These are phyloP conservation scores for Spinus pinus DNA, from an alignment of 2,797 vertebrate species.

Conservation along the genomic window DNA sequence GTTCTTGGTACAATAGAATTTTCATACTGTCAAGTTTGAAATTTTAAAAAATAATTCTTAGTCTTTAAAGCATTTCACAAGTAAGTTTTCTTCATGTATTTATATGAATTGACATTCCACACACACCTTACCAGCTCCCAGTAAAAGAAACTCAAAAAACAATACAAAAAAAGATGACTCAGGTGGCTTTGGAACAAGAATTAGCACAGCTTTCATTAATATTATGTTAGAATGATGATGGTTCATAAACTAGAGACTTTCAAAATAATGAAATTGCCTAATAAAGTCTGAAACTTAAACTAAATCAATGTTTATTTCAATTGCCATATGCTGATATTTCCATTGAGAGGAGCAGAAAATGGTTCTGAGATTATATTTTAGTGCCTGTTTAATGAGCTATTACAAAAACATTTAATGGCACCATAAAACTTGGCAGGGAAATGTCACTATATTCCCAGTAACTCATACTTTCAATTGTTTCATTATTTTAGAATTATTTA, in stretches of 20 bases:
- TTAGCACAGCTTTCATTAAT: neutral
- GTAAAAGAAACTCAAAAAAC: neutral
- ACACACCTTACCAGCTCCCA: neutral
- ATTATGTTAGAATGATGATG: neutral
- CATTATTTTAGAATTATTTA: neutral
- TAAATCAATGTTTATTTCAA: neutral
- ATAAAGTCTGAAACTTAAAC: neutral
- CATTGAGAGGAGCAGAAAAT: fast-evolving
- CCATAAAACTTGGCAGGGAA: neutral
- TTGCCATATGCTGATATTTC: neutral
- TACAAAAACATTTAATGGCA: neutral
- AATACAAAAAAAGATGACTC: fast-evolving
- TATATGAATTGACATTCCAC: neutral
- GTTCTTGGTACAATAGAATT: neutral
- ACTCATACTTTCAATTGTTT: neutral
- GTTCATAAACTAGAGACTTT: neutral
- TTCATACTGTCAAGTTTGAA: neutral
- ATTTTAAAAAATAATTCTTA: neutral
- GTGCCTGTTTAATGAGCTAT: neutral
- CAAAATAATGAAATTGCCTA: neutral
- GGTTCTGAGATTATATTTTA: neutral
- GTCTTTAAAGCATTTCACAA: neutral
- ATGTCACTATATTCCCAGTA: neutral
- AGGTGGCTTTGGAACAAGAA: neutral
- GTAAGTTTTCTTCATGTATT: neutral